Conservation (phyloP, 2,797 vertebrate species). For the Gambelia wislizenii region DNA sequence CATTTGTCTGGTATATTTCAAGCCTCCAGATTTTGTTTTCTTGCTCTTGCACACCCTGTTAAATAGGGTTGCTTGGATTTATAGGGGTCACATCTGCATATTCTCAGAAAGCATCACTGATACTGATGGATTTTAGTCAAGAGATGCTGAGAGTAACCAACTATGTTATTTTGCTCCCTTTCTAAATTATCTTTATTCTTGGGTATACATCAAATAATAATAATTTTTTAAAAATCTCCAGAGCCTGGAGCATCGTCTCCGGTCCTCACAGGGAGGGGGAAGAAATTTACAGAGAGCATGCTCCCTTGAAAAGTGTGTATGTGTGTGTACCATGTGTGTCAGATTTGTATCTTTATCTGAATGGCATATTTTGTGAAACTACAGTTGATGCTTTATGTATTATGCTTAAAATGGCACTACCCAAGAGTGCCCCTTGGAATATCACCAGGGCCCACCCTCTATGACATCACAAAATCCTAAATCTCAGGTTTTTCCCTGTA, state of each 20-base stretch:
- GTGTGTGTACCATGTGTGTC: not conserved
- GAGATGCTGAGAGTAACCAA: conserved; percentile 16
- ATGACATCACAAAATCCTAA: no score
- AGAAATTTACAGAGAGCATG: no score
- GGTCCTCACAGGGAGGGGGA: no score
- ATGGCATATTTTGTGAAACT: no score
- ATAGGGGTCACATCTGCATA: conserved; percentile 22
- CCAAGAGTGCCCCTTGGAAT: no score
- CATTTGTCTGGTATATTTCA: conserved; percentile 74
- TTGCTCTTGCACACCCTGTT: conserved; percentile 26
- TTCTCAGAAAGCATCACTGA: conserved; percentile 30
- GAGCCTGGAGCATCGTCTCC: no score
- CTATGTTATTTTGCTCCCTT: not conserved
- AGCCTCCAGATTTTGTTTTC: conserved; percentile 10
- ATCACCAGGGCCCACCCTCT: no score
- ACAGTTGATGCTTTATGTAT: no score
- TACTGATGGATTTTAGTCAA: conserved; percentile 49
- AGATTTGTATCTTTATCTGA: no score
- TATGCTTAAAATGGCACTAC: no score
- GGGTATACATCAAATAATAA: not conserved
- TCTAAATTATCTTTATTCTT: conserved; percentile 19
- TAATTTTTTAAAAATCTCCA: conserved; percentile 18
- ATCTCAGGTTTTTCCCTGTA: no score
- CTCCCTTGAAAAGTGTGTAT: not conserved
- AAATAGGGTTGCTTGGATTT: conserved; percentile 31